A percentile compares a stretch with the other conserved stretches of the same genome.
Conservation (phyloP, 1,140 invertebrate genomes). For the Musca vetustissima region DNA sequence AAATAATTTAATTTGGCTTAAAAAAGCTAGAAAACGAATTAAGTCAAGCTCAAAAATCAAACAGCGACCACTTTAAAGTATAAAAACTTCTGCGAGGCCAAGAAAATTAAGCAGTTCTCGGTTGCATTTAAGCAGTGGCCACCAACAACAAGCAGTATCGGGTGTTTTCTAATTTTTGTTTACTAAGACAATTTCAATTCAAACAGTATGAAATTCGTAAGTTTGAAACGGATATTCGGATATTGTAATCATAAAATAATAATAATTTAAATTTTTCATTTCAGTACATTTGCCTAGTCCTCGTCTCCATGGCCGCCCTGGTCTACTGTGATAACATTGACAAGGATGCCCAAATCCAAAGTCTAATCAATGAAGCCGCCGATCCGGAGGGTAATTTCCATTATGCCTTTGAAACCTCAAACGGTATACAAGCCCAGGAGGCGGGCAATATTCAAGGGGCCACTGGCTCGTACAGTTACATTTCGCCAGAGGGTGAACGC, state of each 20-base stretch:
- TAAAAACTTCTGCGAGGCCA: slow-evolving; percentile 3
- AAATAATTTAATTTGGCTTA: neutral
- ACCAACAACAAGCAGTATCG: neutral
- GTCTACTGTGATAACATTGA: slow-evolving; percentile 49
- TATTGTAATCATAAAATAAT: neutral
- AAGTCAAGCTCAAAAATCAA: too few relatives aligned
- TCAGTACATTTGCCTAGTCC: slow-evolving; percentile 35
- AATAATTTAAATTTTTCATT: neutral
- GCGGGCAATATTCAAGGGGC: slow-evolving; percentile 47
- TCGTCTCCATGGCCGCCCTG: slow-evolving; percentile 41
- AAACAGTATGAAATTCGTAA: slow-evolving; percentile 23
- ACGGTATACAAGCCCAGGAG: slow-evolving; percentile 49
- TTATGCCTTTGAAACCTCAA: slow-evolving; percentile 50
- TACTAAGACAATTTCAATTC: neutral
- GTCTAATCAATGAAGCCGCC: slow-evolving; percentile 48
- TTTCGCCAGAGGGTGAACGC: slow-evolving; percentile 56
- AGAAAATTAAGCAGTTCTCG: slow-evolving; percentile 8
- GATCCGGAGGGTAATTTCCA: slow-evolving; percentile 51
- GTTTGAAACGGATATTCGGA: too few relatives aligned
- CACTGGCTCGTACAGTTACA: slow-evolving; percentile 42
- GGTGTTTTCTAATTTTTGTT: too few relatives aligned
- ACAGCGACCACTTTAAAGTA: neutral
- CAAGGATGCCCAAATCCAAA: slow-evolving; percentile 52
- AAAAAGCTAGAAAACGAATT: neutral
- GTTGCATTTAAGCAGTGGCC: neutral